These are phyloP conservation scores for Vireo griseus DNA, from an alignment of 2,797 vertebrate genomes.

Conservation along the genomic window DNA sequence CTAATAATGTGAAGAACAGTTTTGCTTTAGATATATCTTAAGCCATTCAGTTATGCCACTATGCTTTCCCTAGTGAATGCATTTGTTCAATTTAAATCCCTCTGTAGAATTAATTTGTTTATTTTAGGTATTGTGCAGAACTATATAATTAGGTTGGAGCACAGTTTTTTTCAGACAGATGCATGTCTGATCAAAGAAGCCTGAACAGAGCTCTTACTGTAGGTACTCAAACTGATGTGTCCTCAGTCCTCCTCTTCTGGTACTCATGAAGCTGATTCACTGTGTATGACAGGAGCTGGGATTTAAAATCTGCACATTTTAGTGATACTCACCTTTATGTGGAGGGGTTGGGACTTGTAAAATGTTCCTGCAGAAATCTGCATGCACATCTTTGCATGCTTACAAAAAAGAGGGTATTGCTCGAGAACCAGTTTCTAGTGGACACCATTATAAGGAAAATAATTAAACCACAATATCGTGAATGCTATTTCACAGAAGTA, in stretches of 20 bases:
- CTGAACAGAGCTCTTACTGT: not conserved
- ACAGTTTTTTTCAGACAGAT: not conserved
- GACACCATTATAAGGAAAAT: not conserved
- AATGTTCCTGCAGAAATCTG: not conserved
- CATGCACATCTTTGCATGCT: not conserved
- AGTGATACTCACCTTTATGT: not conserved
- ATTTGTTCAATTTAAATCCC: constrained; percentile 6
- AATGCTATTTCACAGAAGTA: constrained; percentile 4
- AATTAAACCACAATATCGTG: constrained; percentile 10
- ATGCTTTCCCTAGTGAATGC: not conserved
- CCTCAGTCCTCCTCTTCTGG: not conserved
- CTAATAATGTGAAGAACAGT: constrained; percentile 1
- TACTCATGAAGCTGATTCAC: not conserved
- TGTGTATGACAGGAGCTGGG: not conserved
- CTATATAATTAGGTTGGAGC: not conserved
- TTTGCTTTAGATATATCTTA: constrained; percentile 15
- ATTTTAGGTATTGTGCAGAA: constrained; percentile 9
- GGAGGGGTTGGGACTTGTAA: not conserved
- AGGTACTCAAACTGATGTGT: not conserved
- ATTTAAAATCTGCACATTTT: not conserved
- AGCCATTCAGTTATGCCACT: not conserved
- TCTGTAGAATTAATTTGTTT: constrained; percentile 36
- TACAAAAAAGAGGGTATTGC: not conserved
- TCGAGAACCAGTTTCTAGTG: not conserved
- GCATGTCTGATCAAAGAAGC: not conserved